Evolutionary conservation across 2,113 vertebrate species (phyloP).

Genomic region (Strigops habroptila): DNA sequence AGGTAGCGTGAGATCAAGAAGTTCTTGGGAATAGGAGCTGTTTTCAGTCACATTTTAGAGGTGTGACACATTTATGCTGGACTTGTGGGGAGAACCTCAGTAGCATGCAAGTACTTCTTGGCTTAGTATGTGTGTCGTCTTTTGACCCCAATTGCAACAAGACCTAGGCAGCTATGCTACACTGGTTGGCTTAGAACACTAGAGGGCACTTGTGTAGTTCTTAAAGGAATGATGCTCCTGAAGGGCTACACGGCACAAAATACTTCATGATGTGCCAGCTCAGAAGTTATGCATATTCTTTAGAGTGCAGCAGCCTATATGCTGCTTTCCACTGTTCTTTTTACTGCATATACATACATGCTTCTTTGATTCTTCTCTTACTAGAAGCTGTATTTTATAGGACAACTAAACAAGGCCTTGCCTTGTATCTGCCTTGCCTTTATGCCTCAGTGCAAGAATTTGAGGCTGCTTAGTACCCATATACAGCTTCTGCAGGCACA

Average conservation of each 20-base stretch:
- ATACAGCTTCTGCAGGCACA: background rate
- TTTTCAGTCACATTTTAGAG: background rate
- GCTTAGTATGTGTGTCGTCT: accelerated
- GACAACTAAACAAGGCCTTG: background rate
- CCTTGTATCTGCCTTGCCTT: background rate
- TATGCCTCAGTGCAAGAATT: background rate
- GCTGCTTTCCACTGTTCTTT: background rate
- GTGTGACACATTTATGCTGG: background rate
- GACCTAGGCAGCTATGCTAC: background rate
- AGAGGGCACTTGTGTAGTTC: slow-evolving; percentile 45
- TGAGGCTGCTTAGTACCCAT: background rate
- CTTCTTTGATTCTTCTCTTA: background rate
- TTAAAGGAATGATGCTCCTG: background rate
- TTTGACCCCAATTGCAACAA: background rate
- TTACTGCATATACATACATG: background rate
- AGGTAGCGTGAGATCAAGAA: background rate
- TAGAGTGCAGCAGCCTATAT: background rate
- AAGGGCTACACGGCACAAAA: background rate
- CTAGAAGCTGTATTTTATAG: background rate
- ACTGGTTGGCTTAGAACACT: background rate
- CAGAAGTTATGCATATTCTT: background rate
- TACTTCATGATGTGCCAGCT: background rate
- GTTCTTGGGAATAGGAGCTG: background rate
- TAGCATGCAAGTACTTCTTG: background rate
- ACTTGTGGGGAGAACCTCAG: background rate